phyloP scores from a whole-genome alignment of 2,888 invertebrate species.

The Oscheius onirici region DNA sequence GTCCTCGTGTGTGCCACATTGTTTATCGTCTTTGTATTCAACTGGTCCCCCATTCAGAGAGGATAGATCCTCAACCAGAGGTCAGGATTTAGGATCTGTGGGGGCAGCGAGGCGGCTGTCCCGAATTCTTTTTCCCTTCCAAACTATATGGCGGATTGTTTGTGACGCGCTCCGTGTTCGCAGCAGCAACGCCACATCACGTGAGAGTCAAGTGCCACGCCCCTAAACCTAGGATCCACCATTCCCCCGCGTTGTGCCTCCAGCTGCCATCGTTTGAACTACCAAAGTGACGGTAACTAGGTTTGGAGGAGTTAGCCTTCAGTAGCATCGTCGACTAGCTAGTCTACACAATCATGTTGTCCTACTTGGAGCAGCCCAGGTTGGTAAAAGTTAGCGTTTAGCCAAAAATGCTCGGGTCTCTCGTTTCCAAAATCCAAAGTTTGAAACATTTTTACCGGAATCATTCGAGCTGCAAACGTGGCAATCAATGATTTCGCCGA shows the following conservation, averaged over 20 bases:
- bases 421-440: too few relatives aligned
- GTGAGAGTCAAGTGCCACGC: conserved; percentile 35
- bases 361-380: conserved; percentile 26
- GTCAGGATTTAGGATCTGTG: background rate
- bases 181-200: conserved; percentile 30
- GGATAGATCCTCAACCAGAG: background rate
- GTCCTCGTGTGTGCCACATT: background rate
- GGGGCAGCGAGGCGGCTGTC: conserved; percentile 5
- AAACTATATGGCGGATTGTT: conserved; percentile 31
- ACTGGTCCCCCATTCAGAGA: background rate
- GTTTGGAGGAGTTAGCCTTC: background rate
- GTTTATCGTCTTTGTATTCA: background rate
- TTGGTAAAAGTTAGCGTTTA: too few relatives aligned
- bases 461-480: too few relatives aligned
- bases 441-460: too few relatives aligned
- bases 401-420: background rate
- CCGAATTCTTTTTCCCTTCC: background rate
- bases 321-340: conserved; percentile 2
- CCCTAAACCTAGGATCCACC: conserved; percentile 33
- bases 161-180: conserved; percentile 30
- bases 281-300: background rate
- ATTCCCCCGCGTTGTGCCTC: conserved; percentile 18
- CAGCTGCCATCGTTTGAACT: background rate
- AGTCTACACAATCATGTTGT: conserved; percentile 6
- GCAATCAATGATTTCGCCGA: too few relatives aligned